Conservation (phyloP, 2,113 vertebrate species). For the Brachypodius melanocephalos region DNA sequence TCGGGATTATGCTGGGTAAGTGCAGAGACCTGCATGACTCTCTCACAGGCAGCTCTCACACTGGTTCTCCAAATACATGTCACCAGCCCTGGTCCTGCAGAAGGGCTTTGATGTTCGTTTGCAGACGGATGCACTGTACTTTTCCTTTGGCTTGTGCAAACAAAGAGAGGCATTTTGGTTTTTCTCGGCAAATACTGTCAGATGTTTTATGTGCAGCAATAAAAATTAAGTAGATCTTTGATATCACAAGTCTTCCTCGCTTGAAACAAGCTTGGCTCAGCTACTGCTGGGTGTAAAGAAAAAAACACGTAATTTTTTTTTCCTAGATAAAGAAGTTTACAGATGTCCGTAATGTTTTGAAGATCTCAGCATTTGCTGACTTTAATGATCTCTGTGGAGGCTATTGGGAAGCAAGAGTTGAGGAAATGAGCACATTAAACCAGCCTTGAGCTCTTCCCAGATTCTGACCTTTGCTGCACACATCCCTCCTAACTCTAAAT, state of each 20-base stretch:
- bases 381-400: constrained; percentile 44
- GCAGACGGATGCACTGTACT: constrained; percentile 75
- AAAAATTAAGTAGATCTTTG: constrained; percentile 72
- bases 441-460: not conserved
- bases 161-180: constrained; percentile 74
- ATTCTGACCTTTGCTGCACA: constrained; percentile 6
- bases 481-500: not conserved
- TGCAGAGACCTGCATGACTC: constrained; percentile 38
- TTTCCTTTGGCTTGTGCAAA: constrained; percentile 79
- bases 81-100: constrained; percentile 54
- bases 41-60: constrained; percentile 76
- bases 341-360: constrained; percentile 14
- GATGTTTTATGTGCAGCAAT: constrained; percentile 65
- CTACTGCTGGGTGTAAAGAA: not conserved
- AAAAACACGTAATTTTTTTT: not conserved
- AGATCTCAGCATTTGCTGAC: not conserved
- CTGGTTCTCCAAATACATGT: constrained; percentile 86
- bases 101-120: constrained; percentile 84
- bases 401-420: not conserved
- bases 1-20: constrained; percentile 46
- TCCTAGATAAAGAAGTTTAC: not conserved
- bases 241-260: not conserved
- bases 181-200: constrained; percentile 71
- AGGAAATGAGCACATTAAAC: not conserved
- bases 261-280: constrained; percentile 12